These are phyloP conservation scores for Brevimyrus niger DNA, from an alignment of 2,113 vertebrate species.

Conservation along the genomic window DNA sequence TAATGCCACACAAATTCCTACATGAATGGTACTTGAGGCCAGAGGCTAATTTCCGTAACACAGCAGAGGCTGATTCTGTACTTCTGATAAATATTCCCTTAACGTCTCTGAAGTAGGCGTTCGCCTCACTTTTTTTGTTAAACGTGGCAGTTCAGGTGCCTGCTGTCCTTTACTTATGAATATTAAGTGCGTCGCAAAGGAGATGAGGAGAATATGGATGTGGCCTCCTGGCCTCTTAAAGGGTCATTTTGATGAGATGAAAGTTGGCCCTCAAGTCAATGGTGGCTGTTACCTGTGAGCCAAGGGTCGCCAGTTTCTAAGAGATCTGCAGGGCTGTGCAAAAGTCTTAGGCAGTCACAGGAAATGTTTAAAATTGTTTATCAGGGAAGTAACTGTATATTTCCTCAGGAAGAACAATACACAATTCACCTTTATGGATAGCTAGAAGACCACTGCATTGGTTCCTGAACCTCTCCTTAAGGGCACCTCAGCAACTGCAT, in stretches of 20 bases:
- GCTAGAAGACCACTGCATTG: not conserved
- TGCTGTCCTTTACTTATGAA: not conserved
- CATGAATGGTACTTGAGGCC: not conserved
- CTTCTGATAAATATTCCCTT: not conserved
- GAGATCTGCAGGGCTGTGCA: not conserved
- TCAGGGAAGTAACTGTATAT: not conserved
- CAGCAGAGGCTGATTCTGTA: not conserved
- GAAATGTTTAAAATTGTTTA: not conserved
- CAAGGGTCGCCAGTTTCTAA: not conserved
- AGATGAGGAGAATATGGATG: not conserved
- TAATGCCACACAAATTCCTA: not conserved
- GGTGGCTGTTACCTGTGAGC: not conserved
- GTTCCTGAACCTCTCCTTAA: not conserved
- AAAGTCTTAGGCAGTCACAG: not conserved
- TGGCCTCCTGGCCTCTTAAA: not conserved
- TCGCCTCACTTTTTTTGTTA: not conserved
- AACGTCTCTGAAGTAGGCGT: not conserved
- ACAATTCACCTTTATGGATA: not conserved
- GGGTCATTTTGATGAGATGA: not conserved
- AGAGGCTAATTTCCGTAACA: not conserved
- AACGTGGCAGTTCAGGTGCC: not conserved
- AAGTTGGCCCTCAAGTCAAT: not conserved
- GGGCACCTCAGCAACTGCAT: not conserved
- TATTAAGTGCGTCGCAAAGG: not conserved
- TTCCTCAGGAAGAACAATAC: not conserved